Evolutionary conservation across 2,888 invertebrate genomes (phyloP), one percentile per base, ranked within the genome.

Genomic region (Gandaritis pyraliata): DNA sequence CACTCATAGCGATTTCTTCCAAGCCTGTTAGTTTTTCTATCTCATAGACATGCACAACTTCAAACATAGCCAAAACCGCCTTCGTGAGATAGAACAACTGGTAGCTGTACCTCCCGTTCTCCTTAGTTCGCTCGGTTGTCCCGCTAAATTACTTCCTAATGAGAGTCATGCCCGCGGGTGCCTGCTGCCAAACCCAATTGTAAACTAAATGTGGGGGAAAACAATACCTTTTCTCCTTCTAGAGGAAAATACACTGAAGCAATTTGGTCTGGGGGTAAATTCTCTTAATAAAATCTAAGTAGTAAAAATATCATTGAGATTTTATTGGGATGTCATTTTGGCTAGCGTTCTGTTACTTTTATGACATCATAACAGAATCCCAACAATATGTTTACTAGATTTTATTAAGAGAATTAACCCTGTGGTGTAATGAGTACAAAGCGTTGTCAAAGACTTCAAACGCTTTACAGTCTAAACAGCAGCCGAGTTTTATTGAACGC

Each of bases 121-220:
- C 38, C 29, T 5, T 7, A 46, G 36, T 18, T 43, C 12, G 23
- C 46, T 46, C 46, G 46, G 11, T 18, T 33, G 33, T 55, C 33
- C 16, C 23, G 47, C 38, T 15, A 47, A 55, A 55, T 55, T 29
- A 30, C 55, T 55, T 47, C 39, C 38, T 55, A 55, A 55, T 39
- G 55, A 39, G 47, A 47, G 47, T 30, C 23, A 45, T 45, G 46
- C 46, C 18, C 18, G 46, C 54, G 36, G 47, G 29, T 23, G 18
- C 23, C 13, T 23, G 38, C 13, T 11, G 38, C 10, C 47, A 29
- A 29, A 47, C 38, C 47, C 39, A 39, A 38, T 46, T 38, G 38
- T 23, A 47, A 6, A 55, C 29, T 23, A 46, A 52, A 41, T 18
- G 53, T 45, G 36, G 13, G 16, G 18, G 38, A 39, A 51, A 51